Evolutionary conservation across 2,797 vertebrate genomes (phyloP).

Genomic region (Acanthis flammea): DNA sequence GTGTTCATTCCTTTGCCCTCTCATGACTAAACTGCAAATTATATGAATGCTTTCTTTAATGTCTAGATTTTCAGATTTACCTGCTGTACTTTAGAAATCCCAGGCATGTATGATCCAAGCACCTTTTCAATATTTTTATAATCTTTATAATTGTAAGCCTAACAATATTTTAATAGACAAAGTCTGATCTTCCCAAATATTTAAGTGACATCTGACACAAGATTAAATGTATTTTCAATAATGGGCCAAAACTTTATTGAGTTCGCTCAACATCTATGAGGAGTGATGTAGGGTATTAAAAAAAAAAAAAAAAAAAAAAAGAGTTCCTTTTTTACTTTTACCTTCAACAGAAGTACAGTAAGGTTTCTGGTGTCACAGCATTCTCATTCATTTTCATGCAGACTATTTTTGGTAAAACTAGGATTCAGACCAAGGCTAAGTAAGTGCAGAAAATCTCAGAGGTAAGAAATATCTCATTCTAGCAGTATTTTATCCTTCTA

Average conservation of each 20-base stretch:
- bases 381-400: neutral
- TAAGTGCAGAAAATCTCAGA: neutral
- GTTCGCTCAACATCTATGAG: neutral
- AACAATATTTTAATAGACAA: neutral
- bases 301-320: neutral
- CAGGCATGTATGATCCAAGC: neutral
- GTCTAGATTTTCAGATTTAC: neutral
- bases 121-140: neutral
- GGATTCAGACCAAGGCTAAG: neutral
- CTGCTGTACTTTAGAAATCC: neutral
- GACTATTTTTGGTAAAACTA: conserved; percentile 3
- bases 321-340: neutral
- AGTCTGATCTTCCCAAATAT: neutral
- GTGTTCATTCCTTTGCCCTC: neutral
- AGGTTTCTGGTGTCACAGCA: neutral
- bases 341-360: neutral
- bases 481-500: neutral
- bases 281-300: neutral
- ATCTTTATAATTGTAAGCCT: neutral
- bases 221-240: neutral
- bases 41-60: neutral
- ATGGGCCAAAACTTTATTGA: conserved; percentile 8
- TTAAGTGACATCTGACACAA: neutral
- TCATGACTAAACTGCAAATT: neutral
- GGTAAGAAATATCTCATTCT: neutral